Evolutionary conservation across 2,888 invertebrate genomes (phyloP), one percentile per base, ranked within the genome.

Genomic region (Dyspetes luteomarginatus): DNA sequence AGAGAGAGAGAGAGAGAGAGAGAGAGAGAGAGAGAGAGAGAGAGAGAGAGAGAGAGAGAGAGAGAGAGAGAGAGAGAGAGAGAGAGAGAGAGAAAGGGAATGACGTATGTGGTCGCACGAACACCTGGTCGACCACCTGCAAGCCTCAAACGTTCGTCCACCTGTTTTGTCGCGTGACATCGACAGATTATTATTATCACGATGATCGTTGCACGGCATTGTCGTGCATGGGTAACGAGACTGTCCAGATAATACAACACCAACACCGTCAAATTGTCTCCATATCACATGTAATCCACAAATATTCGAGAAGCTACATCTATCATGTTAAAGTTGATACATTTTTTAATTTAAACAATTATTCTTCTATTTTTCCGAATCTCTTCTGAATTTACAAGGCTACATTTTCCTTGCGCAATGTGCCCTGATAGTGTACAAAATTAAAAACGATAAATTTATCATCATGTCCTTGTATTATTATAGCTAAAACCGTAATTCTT

Each of bases 121-220:
- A 60, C 80, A 79, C 69, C 79, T 79, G 79, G 56, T 48, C 50
- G 69, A 69, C 50, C 78, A 72, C 80, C 80, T 80, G 72, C 76
- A 30, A 68, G 28, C 15, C 15, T 50, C 58, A 15, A 76, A 72
- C 67, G 36, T 80, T 28, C 58, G 52, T 80, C 69, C 72, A 76
- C 72, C 67, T 80, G 72, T 76, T 72, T n/a, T 56, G 67, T 83
- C 72, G 82, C 82, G 83, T 83, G 83, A 82, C 78, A 75, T 80
- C 73, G 68, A 75, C 71, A 55, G 56, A 68, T 83, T 82, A 82
- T 82, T 71, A 80, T 82, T 79, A 80, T 73, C 74, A 22, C 41
- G 28, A 58, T 48, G 52, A 81, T 81, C 65, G 58, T 67, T 67
- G 58, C 62, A 43, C 55, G 28, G 28, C 55, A 55, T 64, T 19